Evolutionary conservation across 2,888 invertebrate species (phyloP), one percentile per base, ranked within the genome.

Genomic region (Odontothrips loti): DNA sequence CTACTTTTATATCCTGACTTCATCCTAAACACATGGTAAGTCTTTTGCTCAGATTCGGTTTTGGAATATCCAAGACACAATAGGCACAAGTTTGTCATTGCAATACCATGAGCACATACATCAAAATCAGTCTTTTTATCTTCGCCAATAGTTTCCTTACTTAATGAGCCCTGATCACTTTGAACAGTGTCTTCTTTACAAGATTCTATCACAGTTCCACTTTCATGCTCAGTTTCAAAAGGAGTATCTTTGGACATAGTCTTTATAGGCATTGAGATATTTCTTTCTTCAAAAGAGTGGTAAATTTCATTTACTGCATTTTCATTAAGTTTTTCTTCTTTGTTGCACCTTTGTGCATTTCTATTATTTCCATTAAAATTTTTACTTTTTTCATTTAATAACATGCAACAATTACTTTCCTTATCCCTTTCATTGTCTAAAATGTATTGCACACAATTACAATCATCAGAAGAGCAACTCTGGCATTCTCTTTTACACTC

Each of bases 91-190:
- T 27, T 75, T 75, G 27, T 27, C 68, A 75, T 75, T 27, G n/a
- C 68, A 75, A 75, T 12, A 27, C 68, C 68, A 75, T 75, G 68
- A 27, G 68, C 68, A 75, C 68, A 75, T 8, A 75, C 68, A 23
- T 75, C 27, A 75, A 27, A 75, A 27, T 23, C 11, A 75, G 68
- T 75, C 68, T 27, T 23, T 23, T 27, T n/a, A 58, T 20, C 68
- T 75, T 75, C 68, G 27, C 17, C 58, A 58, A 58, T 43, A 43
- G 34, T 15, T 15, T 58, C 15, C 20, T 58, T 58, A 17, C 20
- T 58, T 58, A 20, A 6, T 58, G 58, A 20, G 58, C 58, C 6
- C 20, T 58, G 6, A 20, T 58, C 58, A 58, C 58, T 58, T 20
- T 58, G 17, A 58, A 20, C 6, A 58, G 17, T 58, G 6, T 58